Evolutionary conservation across 1,140 invertebrate genomes (phyloP), one percentile per base, ranked within the genome.

Genomic region (Riptortus pedestris): DNA sequence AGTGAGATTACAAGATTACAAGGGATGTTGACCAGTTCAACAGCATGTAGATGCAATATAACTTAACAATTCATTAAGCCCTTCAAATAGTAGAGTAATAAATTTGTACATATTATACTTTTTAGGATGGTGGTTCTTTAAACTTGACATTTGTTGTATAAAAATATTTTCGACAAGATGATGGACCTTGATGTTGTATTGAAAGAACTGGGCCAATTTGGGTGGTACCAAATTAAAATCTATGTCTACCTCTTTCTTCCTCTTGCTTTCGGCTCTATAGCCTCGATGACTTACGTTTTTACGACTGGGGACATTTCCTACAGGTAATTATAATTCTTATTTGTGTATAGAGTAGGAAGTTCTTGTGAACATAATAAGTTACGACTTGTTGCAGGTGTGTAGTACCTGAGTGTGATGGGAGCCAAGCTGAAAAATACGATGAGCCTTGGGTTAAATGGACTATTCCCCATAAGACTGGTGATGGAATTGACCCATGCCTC

Each of bases 101-200:
- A n/a, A n/a, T n/a, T n/a, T n/a, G n/a, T n/a, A n/a, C n/a, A n/a
- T n/a, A n/a, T n/a, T n/a, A n/a, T n/a, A n/a, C n/a, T n/a, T n/a
- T n/a, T n/a, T n/a, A n/a, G n/a, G n/a, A n/a, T n/a, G n/a, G n/a
- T n/a, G n/a, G n/a, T n/a, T n/a, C n/a, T n/a, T n/a, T n/a, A n/a
- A n/a, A n/a, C n/a, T n/a, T n/a, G n/a, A n/a, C n/a, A n/a, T n/a
- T n/a, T n/a, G n/a, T n/a, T n/a, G n/a, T n/a, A n/a, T n/a, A n/a
- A n/a, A n/a, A n/a, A n/a, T n/a, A n/a, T n/a, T n/a, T n/a, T n/a
- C n/a, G n/a, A n/a, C n/a, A n/a, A n/a, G n/a, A n/a, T n/a, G n/a
- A 47, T 47, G 45, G 45, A 47, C 22, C 45, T 47, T 47, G 45
- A 47, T 12, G 22, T 20, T 47, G 22, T 47, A 47, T 47, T 47